Conservation (phyloP, 64 coral and sea anemone genomes). For the Dendrophyllia cribrosa region DNA sequence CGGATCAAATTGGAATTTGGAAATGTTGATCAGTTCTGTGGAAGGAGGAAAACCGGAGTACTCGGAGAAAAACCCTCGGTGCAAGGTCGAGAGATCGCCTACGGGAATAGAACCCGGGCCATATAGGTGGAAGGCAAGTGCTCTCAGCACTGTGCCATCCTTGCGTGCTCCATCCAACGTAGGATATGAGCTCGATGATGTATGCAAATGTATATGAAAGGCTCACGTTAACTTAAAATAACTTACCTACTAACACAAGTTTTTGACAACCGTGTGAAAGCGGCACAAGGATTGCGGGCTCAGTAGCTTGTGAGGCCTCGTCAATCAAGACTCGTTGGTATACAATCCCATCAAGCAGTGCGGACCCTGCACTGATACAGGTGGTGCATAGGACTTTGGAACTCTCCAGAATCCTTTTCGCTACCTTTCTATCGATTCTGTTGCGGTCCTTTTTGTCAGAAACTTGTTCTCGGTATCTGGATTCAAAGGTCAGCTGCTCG, state of each 20-base stretch:
- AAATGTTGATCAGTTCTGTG: too few relatives aligned
- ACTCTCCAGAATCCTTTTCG: constrained; percentile 58
- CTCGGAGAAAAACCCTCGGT: too few relatives aligned
- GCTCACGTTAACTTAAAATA: too few relatives aligned
- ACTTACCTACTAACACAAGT: constrained; percentile 76
- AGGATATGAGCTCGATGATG: too few relatives aligned
- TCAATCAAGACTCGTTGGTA: constrained; percentile 79
- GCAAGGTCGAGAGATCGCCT: too few relatives aligned
- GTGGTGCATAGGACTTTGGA: constrained; percentile 79
- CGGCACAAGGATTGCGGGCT: constrained; percentile 74
- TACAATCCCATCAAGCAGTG: constrained; percentile 62
- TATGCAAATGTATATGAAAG: too few relatives aligned
- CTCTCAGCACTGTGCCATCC: too few relatives aligned
- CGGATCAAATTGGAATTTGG: too few relatives aligned
- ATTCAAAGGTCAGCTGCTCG: constrained; percentile 60
- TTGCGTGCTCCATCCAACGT: too few relatives aligned
- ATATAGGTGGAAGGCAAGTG: too few relatives aligned
- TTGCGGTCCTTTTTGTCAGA: constrained; percentile 23
- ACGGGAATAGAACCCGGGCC: too few relatives aligned
- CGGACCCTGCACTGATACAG: constrained; percentile 74
- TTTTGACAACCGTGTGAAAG: constrained; percentile 61
- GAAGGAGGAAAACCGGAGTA: too few relatives aligned
- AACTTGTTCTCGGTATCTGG: constrained; percentile 45
- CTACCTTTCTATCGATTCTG: constrained; percentile 61
- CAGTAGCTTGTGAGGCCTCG: constrained; percentile 87